Conservation (phyloP, 2,888 invertebrate species). For the Patella depressa region DNA sequence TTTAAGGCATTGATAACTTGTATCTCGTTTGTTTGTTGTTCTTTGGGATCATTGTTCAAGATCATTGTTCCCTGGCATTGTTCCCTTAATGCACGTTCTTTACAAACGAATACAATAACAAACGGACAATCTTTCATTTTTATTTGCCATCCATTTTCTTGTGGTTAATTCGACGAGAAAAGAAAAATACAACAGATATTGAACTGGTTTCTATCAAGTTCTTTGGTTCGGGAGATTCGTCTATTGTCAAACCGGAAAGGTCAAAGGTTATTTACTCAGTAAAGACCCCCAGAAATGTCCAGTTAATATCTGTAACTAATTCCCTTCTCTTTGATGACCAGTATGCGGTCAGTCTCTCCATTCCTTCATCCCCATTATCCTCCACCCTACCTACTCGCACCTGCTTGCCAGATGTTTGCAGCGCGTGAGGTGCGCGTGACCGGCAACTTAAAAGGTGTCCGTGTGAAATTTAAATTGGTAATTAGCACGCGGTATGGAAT, state of each 20-base stretch:
- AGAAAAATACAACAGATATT: no score
- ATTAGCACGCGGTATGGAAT: background rate
- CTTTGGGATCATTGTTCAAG: no score
- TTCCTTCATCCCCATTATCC: slow-evolving; percentile 1
- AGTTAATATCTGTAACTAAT: slow-evolving; percentile 7
- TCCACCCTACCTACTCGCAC: background rate
- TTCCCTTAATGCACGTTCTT: no score
- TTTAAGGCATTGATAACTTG: no score
- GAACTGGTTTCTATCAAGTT: no score
- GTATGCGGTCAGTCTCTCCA: background rate
- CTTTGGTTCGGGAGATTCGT: no score
- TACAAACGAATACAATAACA: no score
- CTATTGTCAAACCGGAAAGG: background rate
- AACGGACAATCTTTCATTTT: no score
- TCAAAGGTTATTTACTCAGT: background rate
- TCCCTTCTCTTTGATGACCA: background rate
- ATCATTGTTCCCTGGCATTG: no score
- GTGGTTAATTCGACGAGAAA: no score
- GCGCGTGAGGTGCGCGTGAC: slow-evolving; percentile 11
- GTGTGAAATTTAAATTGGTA: slow-evolving; percentile 6
- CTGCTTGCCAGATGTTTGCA: slow-evolving; percentile 7
- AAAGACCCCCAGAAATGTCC: background rate
- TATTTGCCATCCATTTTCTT: no score
- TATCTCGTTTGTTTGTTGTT: no score
- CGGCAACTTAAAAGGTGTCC: background rate